Base-by-base conservation (phyloP, 2,797 vertebrate species). In the Vireo griseus region DNA sequence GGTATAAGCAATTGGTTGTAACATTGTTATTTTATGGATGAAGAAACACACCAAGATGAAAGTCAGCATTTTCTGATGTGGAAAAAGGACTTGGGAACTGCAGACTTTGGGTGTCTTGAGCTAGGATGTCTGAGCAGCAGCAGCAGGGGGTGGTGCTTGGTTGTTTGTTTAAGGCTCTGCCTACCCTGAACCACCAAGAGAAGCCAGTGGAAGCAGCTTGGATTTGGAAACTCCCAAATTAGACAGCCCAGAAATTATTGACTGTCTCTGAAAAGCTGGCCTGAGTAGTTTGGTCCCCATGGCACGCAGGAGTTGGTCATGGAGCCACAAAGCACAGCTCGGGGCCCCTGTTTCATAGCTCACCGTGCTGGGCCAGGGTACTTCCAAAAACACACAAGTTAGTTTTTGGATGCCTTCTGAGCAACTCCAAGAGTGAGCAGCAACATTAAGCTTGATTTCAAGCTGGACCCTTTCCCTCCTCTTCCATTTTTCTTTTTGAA, bases 401-500 rank as follows among this genome's bases (percentile, higher is more conserved):
- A 24, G 18, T 14, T 79, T 69, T 24, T 26, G 33, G 52, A 29
- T 59, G 24, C 15, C 66, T 90, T 63, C 55, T 73, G 48, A 86
- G 77, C 58, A 88, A 13, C 52, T 57, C 44, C 16, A 45, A 67
- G 35, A 72, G 31, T 19, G 67, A 69, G 69, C 85, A 92, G 77
- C 47, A 90, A 40, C 75, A 65, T 72, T 39, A 77, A 94, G 67
- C 57, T 79, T 31, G 0, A 90, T 67, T 84, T 95, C 86, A 84
- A 69, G 37, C 88, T 95, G 88, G 83, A 94, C 66, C 39, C 28
- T 42, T 90, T 83, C 72, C 82, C 62, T 81, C 39, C 50, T 61
- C 50, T 86, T 68, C 73, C 69, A 86, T 91, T 93, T 90, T 92
- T 86, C 59, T 85, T 76, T 65, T 62, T 51, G 68, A 87, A 92